Percentiles rank a stretch among this genome's conserved stretches.
These are phyloP conservation scores for Drosophila pseudoananassae DNA, from an alignment of 1,140 invertebrate genomes.

Conservation along the genomic window DNA sequence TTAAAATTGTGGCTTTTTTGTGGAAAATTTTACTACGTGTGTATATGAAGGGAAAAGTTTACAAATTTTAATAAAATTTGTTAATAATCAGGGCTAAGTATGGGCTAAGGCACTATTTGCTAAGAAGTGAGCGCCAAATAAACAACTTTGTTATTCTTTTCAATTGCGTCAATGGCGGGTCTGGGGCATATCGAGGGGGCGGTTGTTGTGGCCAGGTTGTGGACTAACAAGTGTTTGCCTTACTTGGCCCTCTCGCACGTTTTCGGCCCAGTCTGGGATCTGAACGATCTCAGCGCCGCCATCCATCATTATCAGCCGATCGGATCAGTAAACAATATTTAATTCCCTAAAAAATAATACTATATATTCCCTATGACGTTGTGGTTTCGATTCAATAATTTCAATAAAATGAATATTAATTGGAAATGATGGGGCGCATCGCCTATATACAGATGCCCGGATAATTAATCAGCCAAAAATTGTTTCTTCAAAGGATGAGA, in stretches of 20 bases:
- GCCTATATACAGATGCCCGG: neutral
- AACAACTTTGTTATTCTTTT: slow-evolving; percentile 63
- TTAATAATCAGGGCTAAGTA: slow-evolving; percentile 28
- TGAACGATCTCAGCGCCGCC: slow-evolving; percentile 4
- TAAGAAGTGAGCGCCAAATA: slow-evolving; percentile 17
- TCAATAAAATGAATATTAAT: slow-evolving; percentile 32
- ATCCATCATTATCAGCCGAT: slow-evolving; percentile 32
- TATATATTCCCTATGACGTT: slow-evolving; percentile 24
- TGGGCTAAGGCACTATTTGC: slow-evolving; percentile 47
- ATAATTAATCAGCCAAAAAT: slow-evolving; percentile 15
- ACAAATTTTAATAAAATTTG: slow-evolving; percentile 17
- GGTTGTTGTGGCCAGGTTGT: slow-evolving; percentile 14
- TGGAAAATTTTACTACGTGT: neutral
- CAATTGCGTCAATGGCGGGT: slow-evolving; percentile 65
- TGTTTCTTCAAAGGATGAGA: slow-evolving; percentile 13
- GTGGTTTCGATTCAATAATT: slow-evolving; percentile 28
- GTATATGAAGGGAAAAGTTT: neutral
- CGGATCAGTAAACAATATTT: slow-evolving; percentile 35
- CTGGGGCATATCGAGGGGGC: slow-evolving; percentile 5
- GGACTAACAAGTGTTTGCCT: slow-evolving; percentile 41
- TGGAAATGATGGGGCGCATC: slow-evolving; percentile 14
- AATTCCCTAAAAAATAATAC: slow-evolving; percentile 20
- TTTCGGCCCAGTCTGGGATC: slow-evolving; percentile 15
- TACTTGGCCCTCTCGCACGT: slow-evolving; percentile 30
- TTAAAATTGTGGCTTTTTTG: slow-evolving; percentile 1